phyloP scores from a whole-genome alignment of 2,113 vertebrate species.

The Urocolius indicus region DNA sequence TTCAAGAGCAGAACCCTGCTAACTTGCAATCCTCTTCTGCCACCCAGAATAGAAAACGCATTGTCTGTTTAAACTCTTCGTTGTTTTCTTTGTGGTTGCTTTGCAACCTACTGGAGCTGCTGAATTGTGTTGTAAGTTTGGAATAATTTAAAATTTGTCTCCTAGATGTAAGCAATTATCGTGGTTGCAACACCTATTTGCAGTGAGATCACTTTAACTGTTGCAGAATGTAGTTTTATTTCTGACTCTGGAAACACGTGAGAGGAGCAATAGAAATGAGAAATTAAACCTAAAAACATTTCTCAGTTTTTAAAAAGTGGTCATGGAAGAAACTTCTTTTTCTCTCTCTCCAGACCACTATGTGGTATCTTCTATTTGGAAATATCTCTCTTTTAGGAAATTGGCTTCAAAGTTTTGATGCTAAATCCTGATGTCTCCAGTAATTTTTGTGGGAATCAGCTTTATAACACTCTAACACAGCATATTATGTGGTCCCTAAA shows the following conservation, averaged over 20 bases:
- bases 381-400: neutral
- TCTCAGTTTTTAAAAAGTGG: neutral
- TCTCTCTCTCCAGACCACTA: neutral
- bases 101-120: neutral
- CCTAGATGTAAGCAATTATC: neutral
- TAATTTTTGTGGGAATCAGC: neutral
- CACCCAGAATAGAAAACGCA: neutral
- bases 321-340: neutral
- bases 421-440: neutral
- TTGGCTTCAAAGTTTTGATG: neutral
- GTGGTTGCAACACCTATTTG: neutral
- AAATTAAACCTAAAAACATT: neutral
- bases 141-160: neutral
- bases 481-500: accelerated
- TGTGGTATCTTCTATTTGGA: neutral
- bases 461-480: accelerated
- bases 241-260: neutral
- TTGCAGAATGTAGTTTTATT: neutral
- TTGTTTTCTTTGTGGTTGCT: neutral
- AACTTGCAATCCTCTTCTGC: neutral
- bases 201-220: accelerated
- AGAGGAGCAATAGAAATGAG: neutral
- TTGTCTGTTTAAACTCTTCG: neutral
- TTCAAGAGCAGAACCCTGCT: neutral
- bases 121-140: neutral